Evolutionary conservation across 2,888 invertebrate species (phyloP), one percentile per base, ranked within the genome.

Genomic region (Leptopilina drosophilae): DNA sequence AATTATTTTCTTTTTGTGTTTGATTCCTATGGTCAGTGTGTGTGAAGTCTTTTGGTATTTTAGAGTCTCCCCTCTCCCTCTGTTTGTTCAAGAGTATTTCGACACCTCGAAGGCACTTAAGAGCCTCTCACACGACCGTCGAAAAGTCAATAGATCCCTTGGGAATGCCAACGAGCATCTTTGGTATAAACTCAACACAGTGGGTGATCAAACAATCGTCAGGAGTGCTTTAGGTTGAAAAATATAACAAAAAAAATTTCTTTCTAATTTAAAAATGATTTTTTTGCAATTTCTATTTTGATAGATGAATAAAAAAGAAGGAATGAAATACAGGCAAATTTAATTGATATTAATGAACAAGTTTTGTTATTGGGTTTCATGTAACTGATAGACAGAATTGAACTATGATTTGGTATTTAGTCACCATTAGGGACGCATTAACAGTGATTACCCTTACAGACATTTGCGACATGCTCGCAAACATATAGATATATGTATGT

Each of bases 351-450:
- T 73, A 56, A 73, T 73, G 73, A 56, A 56, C 20, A 0, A 15
- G 53, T 53, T 26, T 56, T 53, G 26, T 14, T 42, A 67, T 26
- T 73, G 73, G 33, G 14, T 33, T 56, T 49, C 14, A 14, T 12
- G 20, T 73, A 53, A 73, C 80, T 78, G 81, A 75, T 66, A 88
- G 84, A 87, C 85, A 87, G 85, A 89, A 89, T 89, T 88, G 88
- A 89, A 88, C 88, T 88, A 87, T 89, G 90, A 89, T 89, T 89
- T 89, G 88, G 89, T 90, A 89, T 90, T 90, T 90, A 90, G 89
- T 90, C 90, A 89, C 88, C 89, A 90, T 90, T 89, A 90, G 89
- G 87, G 89, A 87, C 88, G 88, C 89, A 89, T 89, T 89, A 89
- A 87, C 88, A 87, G 88, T 89, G 90, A 90, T 90, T 90, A 90